phyloP scores from a whole-genome alignment of 1,140 invertebrate genomes.

The Zaprionus davidi region DNA sequence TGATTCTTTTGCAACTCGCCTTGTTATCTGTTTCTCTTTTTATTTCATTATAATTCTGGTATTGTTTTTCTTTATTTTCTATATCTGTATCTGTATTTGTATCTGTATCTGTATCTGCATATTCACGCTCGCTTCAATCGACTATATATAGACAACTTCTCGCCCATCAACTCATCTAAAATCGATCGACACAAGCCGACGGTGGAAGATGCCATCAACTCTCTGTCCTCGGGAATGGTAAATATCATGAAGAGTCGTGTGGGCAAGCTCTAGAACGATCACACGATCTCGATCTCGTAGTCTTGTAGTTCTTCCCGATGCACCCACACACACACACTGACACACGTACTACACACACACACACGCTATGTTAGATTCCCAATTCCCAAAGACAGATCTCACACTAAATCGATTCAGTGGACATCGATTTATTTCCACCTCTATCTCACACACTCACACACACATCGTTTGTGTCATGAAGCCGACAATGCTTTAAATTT shows the following conservation, averaged over 20 bases:
- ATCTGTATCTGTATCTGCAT: constrained; percentile 60
- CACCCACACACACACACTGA: constrained; percentile 22
- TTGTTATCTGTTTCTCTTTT: constrained; percentile 39
- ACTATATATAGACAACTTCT: constrained; percentile 77
- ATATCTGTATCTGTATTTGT: constrained; percentile 20
- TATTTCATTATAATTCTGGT: background rate
- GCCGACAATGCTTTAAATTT: background rate
- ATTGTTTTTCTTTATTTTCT: constrained; percentile 1
- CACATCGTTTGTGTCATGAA: background rate
- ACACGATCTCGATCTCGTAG: constrained; percentile 1
- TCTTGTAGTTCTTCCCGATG: constrained; percentile 2
- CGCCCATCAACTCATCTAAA: constrained; percentile 83
- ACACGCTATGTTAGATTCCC: constrained; percentile 19
- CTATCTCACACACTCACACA: background rate
- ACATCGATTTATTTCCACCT: too few species aligned
- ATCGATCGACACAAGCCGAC: constrained; percentile 86
- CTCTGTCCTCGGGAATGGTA: constrained; percentile 92
- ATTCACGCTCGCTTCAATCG: constrained; percentile 77
- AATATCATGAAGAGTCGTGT: constrained; percentile 74
- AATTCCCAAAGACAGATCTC: constrained; percentile 22
- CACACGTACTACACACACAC: constrained; percentile 25
- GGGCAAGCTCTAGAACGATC: constrained; percentile 52
- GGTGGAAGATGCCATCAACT: constrained; percentile 89
- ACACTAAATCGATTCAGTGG: background rate
- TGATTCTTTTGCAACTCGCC: constrained; percentile 49